These are phyloP conservation scores for Setipinna tenuifilis DNA, from an alignment of 2,797 vertebrate species.

Conservation along the genomic window DNA sequence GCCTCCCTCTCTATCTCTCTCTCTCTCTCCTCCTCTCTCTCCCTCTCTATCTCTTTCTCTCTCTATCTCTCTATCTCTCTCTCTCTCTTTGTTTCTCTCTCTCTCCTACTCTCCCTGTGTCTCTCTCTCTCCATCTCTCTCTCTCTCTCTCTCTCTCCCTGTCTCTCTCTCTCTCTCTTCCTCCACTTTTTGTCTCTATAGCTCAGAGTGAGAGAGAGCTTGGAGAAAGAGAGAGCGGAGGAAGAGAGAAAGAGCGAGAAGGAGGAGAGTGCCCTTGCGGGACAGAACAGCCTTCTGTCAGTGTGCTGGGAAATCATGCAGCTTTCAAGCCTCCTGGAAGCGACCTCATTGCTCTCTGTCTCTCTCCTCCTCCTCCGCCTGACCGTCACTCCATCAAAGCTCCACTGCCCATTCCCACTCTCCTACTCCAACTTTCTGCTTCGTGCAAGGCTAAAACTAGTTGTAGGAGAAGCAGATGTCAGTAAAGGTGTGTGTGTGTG, in stretches of 20 bases:
- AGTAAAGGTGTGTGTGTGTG: background rate
- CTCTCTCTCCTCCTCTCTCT: slow-evolving; percentile 19
- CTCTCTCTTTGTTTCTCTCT: slow-evolving; percentile 19
- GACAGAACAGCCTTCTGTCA: slow-evolving; percentile 39
- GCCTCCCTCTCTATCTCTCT: background rate
- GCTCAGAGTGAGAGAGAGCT: background rate
- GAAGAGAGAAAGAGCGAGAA: background rate
- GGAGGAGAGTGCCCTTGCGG: slow-evolving; percentile 11
- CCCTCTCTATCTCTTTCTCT: background rate
- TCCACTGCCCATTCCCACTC: background rate
- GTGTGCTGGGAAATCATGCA: slow-evolving; percentile 38
- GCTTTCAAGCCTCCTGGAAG: slow-evolving; percentile 31
- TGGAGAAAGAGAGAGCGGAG: background rate
- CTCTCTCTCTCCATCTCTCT: slow-evolving; percentile 14
- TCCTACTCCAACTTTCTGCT: background rate
- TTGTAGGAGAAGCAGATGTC: background rate
- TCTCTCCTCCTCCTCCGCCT: background rate
- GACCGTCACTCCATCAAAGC: background rate
- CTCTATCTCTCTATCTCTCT: slow-evolving; percentile 13
- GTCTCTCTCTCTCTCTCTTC: background rate
- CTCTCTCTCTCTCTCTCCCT: background rate
- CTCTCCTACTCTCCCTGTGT: background rate
- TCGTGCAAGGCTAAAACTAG: background rate
- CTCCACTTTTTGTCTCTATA: background rate
- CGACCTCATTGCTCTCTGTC: background rate